Conservation (phyloP, 2,113 vertebrate genomes). For the Colius striatus region DNA sequence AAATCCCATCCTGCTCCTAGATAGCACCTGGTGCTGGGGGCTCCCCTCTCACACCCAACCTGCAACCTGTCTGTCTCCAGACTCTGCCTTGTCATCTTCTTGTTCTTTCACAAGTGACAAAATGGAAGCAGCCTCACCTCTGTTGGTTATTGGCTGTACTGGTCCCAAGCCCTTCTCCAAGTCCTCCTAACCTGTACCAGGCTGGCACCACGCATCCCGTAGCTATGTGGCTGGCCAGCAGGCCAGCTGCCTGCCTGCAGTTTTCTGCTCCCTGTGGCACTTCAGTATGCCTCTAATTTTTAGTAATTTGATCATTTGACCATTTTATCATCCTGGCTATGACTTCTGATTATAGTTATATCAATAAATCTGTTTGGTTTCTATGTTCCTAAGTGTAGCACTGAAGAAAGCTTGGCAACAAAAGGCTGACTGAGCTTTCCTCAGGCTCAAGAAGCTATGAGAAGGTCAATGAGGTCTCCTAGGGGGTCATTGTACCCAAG, state of each 20-base stretch:
- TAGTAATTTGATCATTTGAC: conserved; percentile 53
- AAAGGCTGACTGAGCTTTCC: conserved; percentile 19
- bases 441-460: background rate
- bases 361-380: conserved; percentile 64
- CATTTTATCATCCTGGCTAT: conserved; percentile 45
- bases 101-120: background rate
- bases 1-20: background rate
- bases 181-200: background rate
- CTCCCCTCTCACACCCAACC: background rate
- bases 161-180: background rate
- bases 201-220: background rate
- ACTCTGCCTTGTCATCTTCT: background rate
- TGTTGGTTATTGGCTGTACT: background rate
- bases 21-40: background rate
- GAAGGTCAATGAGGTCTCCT: conserved; percentile 14
- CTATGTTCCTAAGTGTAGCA: background rate
- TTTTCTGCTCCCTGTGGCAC: background rate
- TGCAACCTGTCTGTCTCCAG: background rate
- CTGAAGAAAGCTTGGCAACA: conserved; percentile 15
- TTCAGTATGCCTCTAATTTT: conserved; percentile 23
- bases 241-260: background rate
- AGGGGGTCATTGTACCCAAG: background rate
- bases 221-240: fast-evolving
- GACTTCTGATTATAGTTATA: conserved; percentile 51
- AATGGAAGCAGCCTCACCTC: background rate